Conservation (phyloP, 2,113 vertebrate species). For the Otus sunia region DNA sequence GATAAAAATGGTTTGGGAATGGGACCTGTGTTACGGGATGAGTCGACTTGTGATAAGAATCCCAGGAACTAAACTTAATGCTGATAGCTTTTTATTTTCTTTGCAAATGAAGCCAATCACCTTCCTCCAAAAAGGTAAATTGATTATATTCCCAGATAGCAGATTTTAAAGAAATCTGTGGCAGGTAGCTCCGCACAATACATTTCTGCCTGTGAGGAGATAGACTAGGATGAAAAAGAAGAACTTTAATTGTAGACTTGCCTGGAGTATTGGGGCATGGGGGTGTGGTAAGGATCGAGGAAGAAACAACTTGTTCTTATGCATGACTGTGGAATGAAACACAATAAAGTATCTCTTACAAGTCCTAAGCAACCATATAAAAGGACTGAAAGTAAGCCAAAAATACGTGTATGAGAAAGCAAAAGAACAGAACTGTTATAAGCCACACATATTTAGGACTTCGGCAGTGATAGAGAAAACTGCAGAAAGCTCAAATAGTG, state of each 20-base stretch:
- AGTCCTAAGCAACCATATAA: neutral
- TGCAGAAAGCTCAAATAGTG: neutral
- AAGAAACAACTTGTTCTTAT: neutral
- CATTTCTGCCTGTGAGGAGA: neutral
- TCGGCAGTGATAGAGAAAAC: neutral
- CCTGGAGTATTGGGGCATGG: neutral
- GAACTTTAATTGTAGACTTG: neutral
- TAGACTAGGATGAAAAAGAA: too few relatives aligned
- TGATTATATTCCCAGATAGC: neutral
- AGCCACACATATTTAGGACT: neutral
- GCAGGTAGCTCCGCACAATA: neutral
- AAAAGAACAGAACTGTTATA: neutral
- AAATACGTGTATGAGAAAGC: neutral
- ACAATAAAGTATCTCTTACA: neutral
- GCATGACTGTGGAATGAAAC: neutral
- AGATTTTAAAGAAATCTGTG: neutral
- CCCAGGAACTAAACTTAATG: neutral
- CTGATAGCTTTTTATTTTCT: neutral
- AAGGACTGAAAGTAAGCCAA: neutral
- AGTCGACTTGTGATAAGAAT: neutral
- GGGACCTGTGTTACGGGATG: neutral
- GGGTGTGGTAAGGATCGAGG: rapidly evolving
- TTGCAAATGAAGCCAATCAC: neutral
- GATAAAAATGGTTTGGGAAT: neutral
- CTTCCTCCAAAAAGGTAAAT: neutral